Evolutionary conservation across 2,888 invertebrate genomes (phyloP).

Genomic region (Leistus spinibarbis): DNA sequence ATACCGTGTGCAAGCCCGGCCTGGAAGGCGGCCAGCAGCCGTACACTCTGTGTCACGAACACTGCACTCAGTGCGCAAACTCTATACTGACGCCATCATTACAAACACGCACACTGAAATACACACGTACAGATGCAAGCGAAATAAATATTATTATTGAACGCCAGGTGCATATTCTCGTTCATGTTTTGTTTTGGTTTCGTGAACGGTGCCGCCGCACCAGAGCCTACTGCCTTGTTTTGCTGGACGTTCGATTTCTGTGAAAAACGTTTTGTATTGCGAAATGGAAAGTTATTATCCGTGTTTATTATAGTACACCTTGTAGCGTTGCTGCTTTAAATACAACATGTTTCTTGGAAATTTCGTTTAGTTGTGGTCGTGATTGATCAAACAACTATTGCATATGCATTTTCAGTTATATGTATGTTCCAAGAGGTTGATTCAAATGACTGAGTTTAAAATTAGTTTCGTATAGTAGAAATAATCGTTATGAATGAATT

Average conservation of each 20-base stretch:
- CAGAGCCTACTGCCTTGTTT: neutral
- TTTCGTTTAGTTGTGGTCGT: neutral
- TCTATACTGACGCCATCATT: constrained; percentile 28
- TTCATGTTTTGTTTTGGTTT: constrained; percentile 1
- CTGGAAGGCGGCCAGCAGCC: constrained; percentile 45
- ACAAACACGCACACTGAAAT: constrained; percentile 40
- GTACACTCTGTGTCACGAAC: constrained; percentile 40
- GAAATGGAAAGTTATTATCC: constrained; percentile 22
- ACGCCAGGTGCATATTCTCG: neutral
- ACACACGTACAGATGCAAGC: constrained; percentile 9
- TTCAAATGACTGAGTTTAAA: neutral
- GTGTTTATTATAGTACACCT: constrained; percentile 3
- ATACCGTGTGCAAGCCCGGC: constrained; percentile 41
- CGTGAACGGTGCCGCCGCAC: neutral
- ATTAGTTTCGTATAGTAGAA: neutral
- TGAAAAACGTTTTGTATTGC: constrained; percentile 15
- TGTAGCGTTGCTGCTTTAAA: constrained; percentile 1
- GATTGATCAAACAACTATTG: neutral
- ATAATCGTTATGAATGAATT: too few species aligned
- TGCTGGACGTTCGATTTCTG: neutral
- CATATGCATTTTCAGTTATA: neutral
- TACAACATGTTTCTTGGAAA: constrained; percentile 1
- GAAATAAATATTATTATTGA: neutral
- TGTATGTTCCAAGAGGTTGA: neutral
- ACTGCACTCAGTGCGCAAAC: neutral